Evolutionary conservation across 2,797 vertebrate species (phyloP), one percentile per base, ranked within the genome.

Genomic region (Eutrigla gurnardus): DNA sequence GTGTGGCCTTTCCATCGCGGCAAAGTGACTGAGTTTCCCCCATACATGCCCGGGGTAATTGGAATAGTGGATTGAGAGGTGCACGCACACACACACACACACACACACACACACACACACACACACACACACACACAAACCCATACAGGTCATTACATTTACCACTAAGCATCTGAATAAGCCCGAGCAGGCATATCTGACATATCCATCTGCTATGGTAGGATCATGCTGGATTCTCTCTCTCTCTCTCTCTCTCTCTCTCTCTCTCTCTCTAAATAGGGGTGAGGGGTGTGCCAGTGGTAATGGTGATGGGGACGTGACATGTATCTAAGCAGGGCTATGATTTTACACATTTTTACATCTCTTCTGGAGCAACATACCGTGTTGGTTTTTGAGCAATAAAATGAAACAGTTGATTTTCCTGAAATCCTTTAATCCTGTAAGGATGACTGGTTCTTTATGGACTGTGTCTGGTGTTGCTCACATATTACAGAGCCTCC

Each of bases 81-180:
- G 72, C 55, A 12, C 80, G 5, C n/a, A 10, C 3, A 49, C 47
- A 49, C 46, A 45, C 43, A 15, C 42, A 45, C 43, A 45, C 43
- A 45, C 43, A 45, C 43, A 67, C 69, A 65, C 65, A 68, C 66
- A 69, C 66, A 70, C 46, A 70, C 54, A 50, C 49, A 67, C 40
- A 53, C 61, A 80, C 18, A 61, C 64, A 71, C 46, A 55, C 58
- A 74, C 82, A 85, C 65, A 69, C 54, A 75, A 17, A 82, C 80
- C 43, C 68, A 78, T 78, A 86, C 77, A 88, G 86, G 86, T 92
- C 88, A 93, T 93, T 92, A 93, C 87, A 92, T 92, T 89, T 91
- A 93, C 91, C 91, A 86, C 90, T 90, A 92, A 93, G 90, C 73
- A 88, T 91, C 85, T 82, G 83, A 81, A 84, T 91, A 90, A 93